Conservation (phyloP, 2,888 invertebrate species). For the Hyles lineata region DNA sequence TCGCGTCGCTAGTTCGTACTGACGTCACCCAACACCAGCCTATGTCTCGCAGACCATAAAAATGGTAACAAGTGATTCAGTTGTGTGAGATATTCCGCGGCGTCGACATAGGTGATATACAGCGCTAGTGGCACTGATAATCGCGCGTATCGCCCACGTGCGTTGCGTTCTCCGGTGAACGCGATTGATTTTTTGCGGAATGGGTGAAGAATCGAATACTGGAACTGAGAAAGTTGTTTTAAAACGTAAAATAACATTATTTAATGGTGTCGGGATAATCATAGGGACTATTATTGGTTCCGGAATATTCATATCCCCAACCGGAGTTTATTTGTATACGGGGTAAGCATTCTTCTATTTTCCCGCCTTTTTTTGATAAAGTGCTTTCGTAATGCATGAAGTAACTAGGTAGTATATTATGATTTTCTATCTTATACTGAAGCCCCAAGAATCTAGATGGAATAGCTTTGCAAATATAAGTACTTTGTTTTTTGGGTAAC, state of each 20-base stretch:
- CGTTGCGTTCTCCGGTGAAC: slow-evolving; percentile 41
- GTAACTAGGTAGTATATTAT: not conserved
- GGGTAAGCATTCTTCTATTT: slow-evolving; percentile 78
- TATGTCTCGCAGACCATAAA: slow-evolving; percentile 69
- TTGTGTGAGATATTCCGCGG: slow-evolving; percentile 65
- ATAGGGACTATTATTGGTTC: slow-evolving; percentile 95
- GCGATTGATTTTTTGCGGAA: slow-evolving; percentile 80
- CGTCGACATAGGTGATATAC: slow-evolving; percentile 47
- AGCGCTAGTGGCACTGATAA: slow-evolving; percentile 43
- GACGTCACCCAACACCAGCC: slow-evolving; percentile 62
- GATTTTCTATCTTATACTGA: not conserved
- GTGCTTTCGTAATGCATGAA: not conserved
- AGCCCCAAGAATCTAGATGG: no score
- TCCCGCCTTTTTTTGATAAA: slow-evolving; percentile 55
- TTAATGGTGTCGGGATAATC: slow-evolving; percentile 94
- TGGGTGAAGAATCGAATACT: slow-evolving; percentile 78
- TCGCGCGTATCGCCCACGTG: slow-evolving; percentile 64
- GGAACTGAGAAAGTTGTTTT: slow-evolving; percentile 86
- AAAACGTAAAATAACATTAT: slow-evolving; percentile 92
- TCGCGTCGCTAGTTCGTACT: slow-evolving; percentile 52
- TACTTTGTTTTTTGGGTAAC: no score
- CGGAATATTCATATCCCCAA: slow-evolving; percentile 97
- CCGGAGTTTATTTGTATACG: slow-evolving; percentile 88
- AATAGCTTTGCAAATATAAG: no score
- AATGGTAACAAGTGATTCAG: slow-evolving; percentile 77